Evolutionary conservation across 2,797 vertebrate species (phyloP), one percentile per base, ranked within the genome.

Genomic region (Ataeniobius toweri): DNA sequence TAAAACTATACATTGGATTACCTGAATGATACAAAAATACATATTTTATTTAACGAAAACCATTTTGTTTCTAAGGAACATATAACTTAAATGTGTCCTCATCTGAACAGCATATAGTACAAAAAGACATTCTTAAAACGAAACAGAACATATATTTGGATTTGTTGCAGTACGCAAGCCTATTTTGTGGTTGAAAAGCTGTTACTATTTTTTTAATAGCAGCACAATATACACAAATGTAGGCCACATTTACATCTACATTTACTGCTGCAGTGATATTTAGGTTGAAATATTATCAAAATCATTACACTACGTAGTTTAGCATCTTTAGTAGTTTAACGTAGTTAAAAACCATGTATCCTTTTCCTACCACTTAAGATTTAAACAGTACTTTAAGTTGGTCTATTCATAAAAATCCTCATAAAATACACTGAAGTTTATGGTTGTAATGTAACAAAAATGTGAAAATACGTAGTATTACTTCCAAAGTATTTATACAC

Each of bases 151-250:
- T 28, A 28, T 59, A 6, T 59, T 28, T 59, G 75, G 83, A 88
- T 80, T 89, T 84, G 74, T 68, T 78, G 72, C 71, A 56, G 71
- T 86, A 78, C 78, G 70, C 68, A 55, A 83, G 72, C 63, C 75
- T 55, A 81, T 84, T 36, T 36, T 73, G 71, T 73, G 80, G 61
- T 83, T 81, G 56, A 59, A 24, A 50, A 80, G 72, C 82, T 87
- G 82, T 86, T 83, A 71, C 44, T 50, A 68, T 36, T 67, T 72
- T 36, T 74, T 63, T 81, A 39, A 78, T 61, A 70, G 71, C 72
- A 56, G 50, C 6, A 20, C 63, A 71, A 58, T 74, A 79, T 44
- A 44, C 44, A 44, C 44, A 9, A 7, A 44, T 10, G 6, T 44
- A 44, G 8, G 44, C 44, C 44, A 44, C 44, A 44, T 44, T 36